These are phyloP conservation scores for Ganaspis brasiliensis DNA, from an alignment of 2,888 invertebrate species.

Conservation along the genomic window DNA sequence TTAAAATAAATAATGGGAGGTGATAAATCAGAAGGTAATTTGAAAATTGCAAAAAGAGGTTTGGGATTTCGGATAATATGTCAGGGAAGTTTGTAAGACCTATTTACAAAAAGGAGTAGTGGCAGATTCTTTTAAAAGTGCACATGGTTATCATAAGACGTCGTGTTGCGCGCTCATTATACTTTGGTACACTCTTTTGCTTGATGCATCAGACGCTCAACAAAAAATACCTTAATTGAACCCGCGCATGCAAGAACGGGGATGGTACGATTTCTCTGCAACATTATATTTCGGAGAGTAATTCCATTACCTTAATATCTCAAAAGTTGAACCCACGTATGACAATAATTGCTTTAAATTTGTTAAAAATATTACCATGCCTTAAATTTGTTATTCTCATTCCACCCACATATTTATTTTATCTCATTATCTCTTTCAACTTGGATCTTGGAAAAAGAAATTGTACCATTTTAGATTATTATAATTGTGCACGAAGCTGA, in stretches of 20 bases:
- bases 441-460: too few relatives aligned
- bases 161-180: constrained; percentile 38
- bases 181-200: constrained; percentile 33
- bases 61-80: background rate
- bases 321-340: constrained; percentile 31
- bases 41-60: background rate
- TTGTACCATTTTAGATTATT: too few relatives aligned
- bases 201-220: constrained; percentile 39
- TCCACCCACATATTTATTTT: constrained; percentile 1
- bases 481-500: too few relatives aligned
- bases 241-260: constrained; percentile 42
- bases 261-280: constrained; percentile 41
- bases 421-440: background rate
- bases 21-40: constrained; percentile 9
- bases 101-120: constrained; percentile 24
- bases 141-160: constrained; percentile 33
- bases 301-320: constrained; percentile 43
- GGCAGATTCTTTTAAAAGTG: constrained; percentile 34
- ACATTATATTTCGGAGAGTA: constrained; percentile 31
- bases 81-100: constrained; percentile 13
- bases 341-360: constrained; percentile 40
- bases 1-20: background rate
- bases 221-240: constrained; percentile 42
- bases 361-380: too few relatives aligned
- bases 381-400: constrained; percentile 22